Evolutionary conservation across 2,888 invertebrate species (phyloP), one percentile per base, ranked within the genome.

Genomic region (Tyria jacobaeae): DNA sequence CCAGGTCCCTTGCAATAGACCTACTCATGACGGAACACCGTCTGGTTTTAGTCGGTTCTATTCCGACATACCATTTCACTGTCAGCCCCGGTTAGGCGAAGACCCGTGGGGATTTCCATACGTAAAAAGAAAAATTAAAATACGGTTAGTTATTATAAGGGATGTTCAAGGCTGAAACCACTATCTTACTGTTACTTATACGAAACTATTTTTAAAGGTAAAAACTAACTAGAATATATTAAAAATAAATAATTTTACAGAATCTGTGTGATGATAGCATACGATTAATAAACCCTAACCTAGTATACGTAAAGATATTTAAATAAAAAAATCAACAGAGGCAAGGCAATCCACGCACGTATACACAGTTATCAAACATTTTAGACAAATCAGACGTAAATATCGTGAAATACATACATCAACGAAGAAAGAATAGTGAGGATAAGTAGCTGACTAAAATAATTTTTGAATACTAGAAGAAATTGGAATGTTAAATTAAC

Each of bases 341-440:
- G 44, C 17, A 68, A 37, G 56, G 44, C 39, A 61, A 71, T 63
- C 63, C 59, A 66, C 57, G 15, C 56, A 61, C 70, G 50, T 64
- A 69, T 65, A 48, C 56, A 56, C 57, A 64, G 68, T 63, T 63
- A 76, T 72, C 65, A 62, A 57, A 68, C 71, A 63, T 70, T 79
- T 79, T 79, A 77, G 74, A 79, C 78, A 75, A 77, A 82, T 82
- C 79, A 75, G 73, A 65, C 62, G 73, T 70, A 81, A 75, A 81
- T 75, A 71, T 80, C 78, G 76, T 82, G 77, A 79, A 78, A 73
- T 60, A 76, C 76, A 83, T 83, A 79, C 81, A 84, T 82, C 76
- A 74, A 62, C 44, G 21, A n/a, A 12, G 66, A 68, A 60, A 79
- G 71, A 63, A 58, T 68, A 70, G 39, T 56, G 35, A 58, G 73